Evolutionary conservation across 2,113 vertebrate genomes (phyloP).

Genomic region (Chrysemys picta): DNA sequence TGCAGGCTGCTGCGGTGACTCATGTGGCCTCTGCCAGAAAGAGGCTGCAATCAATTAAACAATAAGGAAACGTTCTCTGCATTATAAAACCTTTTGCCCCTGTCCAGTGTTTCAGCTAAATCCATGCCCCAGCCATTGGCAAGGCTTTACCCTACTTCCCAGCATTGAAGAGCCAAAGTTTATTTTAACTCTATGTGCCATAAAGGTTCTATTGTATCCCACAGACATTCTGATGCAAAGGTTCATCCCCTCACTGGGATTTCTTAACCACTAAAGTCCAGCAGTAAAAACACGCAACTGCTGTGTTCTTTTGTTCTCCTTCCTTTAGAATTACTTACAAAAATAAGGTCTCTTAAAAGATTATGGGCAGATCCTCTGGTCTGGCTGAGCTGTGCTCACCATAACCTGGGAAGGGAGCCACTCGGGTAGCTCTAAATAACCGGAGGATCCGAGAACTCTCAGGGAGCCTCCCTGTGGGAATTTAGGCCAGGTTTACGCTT

Average conservation of each 20-base stretch:
- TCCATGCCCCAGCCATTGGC: neutral
- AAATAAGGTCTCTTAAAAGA: neutral
- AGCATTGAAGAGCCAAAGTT: neutral
- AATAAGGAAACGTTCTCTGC: neutral
- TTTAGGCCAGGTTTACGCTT: neutral
- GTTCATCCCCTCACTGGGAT: neutral
- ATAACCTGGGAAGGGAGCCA: neutral
- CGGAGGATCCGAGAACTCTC: neutral
- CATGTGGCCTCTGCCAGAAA: neutral
- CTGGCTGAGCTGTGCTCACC: neutral
- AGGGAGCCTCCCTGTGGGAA: neutral
- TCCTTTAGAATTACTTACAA: neutral
- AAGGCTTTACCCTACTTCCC: neutral
- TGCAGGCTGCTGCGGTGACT: neutral
- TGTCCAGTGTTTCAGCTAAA: neutral
- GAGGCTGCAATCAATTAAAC: neutral
- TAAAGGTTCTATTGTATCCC: neutral
- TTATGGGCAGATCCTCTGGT: neutral
- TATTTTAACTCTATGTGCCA: neutral
- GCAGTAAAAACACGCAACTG: neutral
- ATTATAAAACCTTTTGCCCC: neutral
- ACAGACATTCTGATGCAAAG: neutral
- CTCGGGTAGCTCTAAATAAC: neutral
- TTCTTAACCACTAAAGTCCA: neutral
- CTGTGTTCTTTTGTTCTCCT: neutral